Evolutionary conservation across 2,113 vertebrate species (phyloP).

Genomic region (Oreochromis tanganicae): DNA sequence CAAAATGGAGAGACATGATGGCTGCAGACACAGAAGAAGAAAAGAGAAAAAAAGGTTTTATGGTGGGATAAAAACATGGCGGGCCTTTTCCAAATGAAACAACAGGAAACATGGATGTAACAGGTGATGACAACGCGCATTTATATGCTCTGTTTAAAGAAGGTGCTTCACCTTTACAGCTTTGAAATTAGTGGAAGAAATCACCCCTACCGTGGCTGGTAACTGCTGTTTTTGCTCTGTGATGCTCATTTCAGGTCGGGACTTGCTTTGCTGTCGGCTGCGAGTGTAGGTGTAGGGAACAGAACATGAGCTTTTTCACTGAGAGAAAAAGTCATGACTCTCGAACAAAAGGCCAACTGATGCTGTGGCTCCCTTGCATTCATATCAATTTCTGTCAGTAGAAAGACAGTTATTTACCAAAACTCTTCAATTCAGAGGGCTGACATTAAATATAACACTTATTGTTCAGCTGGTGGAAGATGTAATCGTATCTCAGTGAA

Average conservation of each 20-base stretch:
- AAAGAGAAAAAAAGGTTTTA: neutral
- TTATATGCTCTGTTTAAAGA: neutral
- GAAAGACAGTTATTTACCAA: neutral
- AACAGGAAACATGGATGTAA: neutral
- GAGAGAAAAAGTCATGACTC: neutral
- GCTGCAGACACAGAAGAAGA: neutral
- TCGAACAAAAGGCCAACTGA: neutral
- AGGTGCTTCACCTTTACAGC: neutral
- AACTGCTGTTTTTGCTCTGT: neutral
- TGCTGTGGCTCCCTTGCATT: neutral
- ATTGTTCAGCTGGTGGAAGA: neutral
- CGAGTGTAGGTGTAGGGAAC: neutral
- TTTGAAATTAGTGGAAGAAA: neutral
- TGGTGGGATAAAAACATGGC: neutral
- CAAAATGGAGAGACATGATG: slow-evolving; percentile 11
- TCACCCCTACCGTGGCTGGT: neutral
- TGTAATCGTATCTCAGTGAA: neutral
- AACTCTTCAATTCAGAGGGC: neutral
- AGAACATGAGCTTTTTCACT: neutral
- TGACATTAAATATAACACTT: neutral
- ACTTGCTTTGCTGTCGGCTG: neutral
- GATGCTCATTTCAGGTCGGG: neutral
- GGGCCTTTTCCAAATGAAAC: neutral
- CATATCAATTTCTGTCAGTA: neutral
- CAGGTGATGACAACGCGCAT: neutral